A percentile compares a stretch with the other conserved stretches of the same genome.
These are phyloP conservation scores for Danaus plexippus DNA, from an alignment of 1,140 invertebrate genomes.

Conservation along the genomic window DNA sequence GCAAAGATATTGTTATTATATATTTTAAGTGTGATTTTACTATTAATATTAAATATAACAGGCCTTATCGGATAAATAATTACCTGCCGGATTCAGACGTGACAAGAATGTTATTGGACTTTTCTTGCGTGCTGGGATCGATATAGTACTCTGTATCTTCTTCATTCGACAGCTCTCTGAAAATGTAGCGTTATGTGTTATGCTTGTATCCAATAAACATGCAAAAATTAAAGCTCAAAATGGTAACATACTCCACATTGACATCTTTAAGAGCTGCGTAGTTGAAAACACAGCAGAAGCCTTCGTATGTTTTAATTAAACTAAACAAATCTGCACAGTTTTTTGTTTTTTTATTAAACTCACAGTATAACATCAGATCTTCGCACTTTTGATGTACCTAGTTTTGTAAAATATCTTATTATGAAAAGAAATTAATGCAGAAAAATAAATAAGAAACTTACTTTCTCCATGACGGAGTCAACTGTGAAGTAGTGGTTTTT, in stretches of 20 bases:
- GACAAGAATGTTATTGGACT: conserved; percentile 29
- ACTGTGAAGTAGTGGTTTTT: conserved; percentile 47
- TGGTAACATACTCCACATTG: conserved; percentile 30
- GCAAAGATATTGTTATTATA: no score
- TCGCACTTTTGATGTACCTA: conserved; percentile 53
- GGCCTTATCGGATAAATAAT: background rate
- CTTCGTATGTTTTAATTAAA: conserved; percentile 48
- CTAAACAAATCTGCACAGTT: conserved; percentile 41
- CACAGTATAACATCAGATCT: conserved; percentile 41
- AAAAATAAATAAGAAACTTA: conserved; percentile 16
- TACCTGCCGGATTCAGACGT: conserved; percentile 54
- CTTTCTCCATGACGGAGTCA: conserved; percentile 56
- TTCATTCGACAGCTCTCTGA: conserved; percentile 23
- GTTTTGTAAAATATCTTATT: conserved; percentile 2
- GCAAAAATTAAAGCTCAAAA: background rate
- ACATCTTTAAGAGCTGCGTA: conserved; percentile 49
- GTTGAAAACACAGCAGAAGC: conserved; percentile 55
- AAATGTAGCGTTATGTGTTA: background rate
- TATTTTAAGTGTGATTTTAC: no score
- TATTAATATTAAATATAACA: no score
- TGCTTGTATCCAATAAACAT: no score
- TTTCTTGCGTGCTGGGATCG: conserved; percentile 28
- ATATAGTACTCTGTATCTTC: conserved; percentile 45
- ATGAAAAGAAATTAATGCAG: background rate
- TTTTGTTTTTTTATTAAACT: conserved; percentile 43